Percentiles rank a stretch among this genome's conserved stretches.
phyloP scores from a whole-genome alignment of 1,140 invertebrate genomes.

The Nephotettix cincticeps region DNA sequence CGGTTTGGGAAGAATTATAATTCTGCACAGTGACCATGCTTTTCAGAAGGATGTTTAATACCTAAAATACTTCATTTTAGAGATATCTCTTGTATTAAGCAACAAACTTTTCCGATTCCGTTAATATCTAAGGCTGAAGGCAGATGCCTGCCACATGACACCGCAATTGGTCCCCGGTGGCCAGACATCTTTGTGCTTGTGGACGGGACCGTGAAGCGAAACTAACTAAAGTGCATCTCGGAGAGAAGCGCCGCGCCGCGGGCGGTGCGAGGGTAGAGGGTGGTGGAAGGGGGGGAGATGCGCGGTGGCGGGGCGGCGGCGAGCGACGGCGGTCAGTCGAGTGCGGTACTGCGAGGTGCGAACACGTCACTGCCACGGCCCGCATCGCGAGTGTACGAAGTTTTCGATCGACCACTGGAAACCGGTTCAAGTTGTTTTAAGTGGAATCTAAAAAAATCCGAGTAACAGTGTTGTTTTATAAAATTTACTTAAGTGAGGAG shows the following conservation, averaged over 20 bases:
- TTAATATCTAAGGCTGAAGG: too few relatives aligned
- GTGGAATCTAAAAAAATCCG: background rate
- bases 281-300: background rate
- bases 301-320: background rate
- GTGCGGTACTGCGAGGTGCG: background rate
- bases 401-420: background rate
- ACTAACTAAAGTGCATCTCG: slow-evolving; percentile 13
- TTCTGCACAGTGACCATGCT: too few relatives aligned
- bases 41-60: too few relatives aligned
- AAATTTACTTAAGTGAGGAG: background rate
- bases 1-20: too few relatives aligned
- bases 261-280: background rate
- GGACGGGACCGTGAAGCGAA: slow-evolving; percentile 9
- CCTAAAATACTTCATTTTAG: too few relatives aligned
- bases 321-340: background rate
- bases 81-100: too few relatives aligned
- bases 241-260: background rate
- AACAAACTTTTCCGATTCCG: too few relatives aligned
- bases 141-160: slow-evolving; percentile 2
- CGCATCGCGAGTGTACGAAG: background rate
- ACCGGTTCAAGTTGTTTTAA: background rate
- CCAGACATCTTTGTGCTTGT: background rate
- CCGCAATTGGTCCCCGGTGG: background rate
- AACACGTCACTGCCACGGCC: background rate
- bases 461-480: background rate